Conservation (phyloP, 2,113 vertebrate species). For the Dicentrarchus labrax region DNA sequence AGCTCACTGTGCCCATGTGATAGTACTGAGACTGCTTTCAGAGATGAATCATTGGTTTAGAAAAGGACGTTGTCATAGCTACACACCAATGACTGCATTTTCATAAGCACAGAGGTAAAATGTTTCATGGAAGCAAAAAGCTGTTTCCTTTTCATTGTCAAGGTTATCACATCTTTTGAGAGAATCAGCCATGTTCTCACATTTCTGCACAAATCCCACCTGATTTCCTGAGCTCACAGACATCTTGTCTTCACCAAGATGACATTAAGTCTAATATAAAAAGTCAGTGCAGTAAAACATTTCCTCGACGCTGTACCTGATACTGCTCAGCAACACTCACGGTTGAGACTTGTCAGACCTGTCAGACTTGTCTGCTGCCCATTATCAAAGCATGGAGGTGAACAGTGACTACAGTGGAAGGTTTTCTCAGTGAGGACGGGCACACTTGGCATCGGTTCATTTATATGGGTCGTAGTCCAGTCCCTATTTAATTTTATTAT, state of each 20-base stretch:
- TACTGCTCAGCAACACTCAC: neutral
- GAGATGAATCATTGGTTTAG: conserved; percentile 46
- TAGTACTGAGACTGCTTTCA: neutral
- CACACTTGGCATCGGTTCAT: conserved; percentile 6
- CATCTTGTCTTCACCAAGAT: neutral
- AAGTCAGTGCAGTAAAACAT: neutral
- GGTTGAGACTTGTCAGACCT: conserved; percentile 41
- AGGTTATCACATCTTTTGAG: conserved; percentile 36
- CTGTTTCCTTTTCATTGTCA: conserved; percentile 34
- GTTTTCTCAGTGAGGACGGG: neutral
- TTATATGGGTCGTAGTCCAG: neutral
- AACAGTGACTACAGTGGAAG: neutral
- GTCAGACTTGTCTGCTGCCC: conserved; percentile 32
- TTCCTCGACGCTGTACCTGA: too few species aligned
- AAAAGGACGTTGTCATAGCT: conserved; percentile 71
- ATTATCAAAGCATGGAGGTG: neutral
- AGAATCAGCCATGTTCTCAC: neutral
- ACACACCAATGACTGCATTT: conserved; percentile 37
- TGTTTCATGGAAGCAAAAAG: conserved; percentile 38
- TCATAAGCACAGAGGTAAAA: conserved; percentile 5
- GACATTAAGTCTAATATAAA: neutral
- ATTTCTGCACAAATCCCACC: neutral
- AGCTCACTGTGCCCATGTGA: neutral
- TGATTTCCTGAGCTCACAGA: neutral
- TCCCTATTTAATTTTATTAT: conserved; percentile 18